Percentiles rank a stretch among this genome's conserved stretches.
These are phyloP conservation scores for Sminthurides aquaticus DNA, from an alignment of 2,888 invertebrate species.

Conservation along the genomic window DNA sequence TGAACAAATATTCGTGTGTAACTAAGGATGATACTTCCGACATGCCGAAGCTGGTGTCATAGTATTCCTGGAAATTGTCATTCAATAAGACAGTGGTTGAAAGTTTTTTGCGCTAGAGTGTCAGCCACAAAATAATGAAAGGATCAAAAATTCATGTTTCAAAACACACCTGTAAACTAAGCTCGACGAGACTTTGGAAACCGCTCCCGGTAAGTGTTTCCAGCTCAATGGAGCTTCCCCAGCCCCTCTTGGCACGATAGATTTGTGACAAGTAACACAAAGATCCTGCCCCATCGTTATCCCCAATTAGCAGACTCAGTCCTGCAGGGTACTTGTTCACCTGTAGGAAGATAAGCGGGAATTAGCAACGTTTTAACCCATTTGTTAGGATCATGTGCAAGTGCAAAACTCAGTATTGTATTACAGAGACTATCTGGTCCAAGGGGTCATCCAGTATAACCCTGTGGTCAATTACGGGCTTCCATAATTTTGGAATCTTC, in stretches of 20 bases:
- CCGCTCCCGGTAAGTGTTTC: conserved; percentile 20
- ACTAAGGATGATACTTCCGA: conserved; percentile 9
- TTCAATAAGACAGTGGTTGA: no score
- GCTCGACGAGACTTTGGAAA: conserved; percentile 21
- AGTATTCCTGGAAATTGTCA: conserved; percentile 18
- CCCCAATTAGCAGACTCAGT: conserved; percentile 42
- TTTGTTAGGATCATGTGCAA: no score
- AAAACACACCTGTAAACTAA: conserved; percentile 25
- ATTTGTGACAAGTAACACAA: conserved; percentile 35
- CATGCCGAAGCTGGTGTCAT: conserved; percentile 10
- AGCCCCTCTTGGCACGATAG: not conserved
- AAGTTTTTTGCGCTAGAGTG: no score
- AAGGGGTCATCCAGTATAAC: conserved; percentile 42
- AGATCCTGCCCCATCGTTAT: conserved; percentile 43
- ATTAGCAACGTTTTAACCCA: no score
- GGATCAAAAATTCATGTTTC: no score
- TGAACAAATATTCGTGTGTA: conserved; percentile 21
- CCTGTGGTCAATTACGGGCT: conserved; percentile 43
- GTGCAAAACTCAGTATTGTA: no score
- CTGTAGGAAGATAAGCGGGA: no score
- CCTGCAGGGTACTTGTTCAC: conserved; percentile 23
- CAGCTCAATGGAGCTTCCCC: conserved; percentile 3
- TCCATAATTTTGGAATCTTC: conserved; percentile 40
- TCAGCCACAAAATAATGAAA: no score
- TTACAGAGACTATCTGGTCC: conserved; percentile 21